Percentiles rank a stretch among this genome's conserved stretches.
Conservation (phyloP, 2,888 invertebrate species). For the Poecilobothrus nobilitatus region DNA sequence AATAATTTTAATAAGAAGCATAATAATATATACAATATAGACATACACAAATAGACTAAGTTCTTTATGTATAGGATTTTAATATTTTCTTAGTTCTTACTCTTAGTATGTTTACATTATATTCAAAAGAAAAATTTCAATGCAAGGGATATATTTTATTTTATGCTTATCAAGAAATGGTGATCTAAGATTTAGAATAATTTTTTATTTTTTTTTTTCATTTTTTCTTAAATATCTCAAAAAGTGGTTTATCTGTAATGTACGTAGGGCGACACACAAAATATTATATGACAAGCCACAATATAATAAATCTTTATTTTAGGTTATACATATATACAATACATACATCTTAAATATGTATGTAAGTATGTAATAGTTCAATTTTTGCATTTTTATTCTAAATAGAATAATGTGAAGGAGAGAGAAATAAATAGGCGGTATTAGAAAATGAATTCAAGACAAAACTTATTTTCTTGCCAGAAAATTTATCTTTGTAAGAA, state of each 20-base stretch:
- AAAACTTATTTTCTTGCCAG: neutral
- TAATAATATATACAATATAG: too few species aligned
- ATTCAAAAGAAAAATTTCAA: neutral
- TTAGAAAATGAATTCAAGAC: too few species aligned
- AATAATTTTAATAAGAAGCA: too few species aligned
- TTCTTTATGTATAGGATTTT: too few species aligned
- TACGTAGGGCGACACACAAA: neutral
- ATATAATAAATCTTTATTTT: slow-evolving; percentile 1
- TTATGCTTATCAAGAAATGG: neutral
- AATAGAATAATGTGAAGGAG: too few species aligned
- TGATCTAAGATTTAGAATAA: neutral
- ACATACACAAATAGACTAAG: too few species aligned
- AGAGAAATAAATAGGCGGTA: too few species aligned
- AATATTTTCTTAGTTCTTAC: too few species aligned
- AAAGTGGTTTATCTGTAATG: neutral
- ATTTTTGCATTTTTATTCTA: neutral
- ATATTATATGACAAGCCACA: slow-evolving; percentile 5
- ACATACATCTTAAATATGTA: too few species aligned
- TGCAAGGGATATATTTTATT: too few species aligned
- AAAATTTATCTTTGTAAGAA: neutral
- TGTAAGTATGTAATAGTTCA: neutral
- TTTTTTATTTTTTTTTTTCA: neutral
- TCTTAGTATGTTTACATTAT: too few species aligned
- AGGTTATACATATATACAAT: neutral
- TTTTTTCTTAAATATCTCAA: neutral